These are phyloP conservation scores for Axinella damicornis DNA, from an alignment of 37 sponge, comb jelly and placozoan species.

Conservation along the genomic window DNA sequence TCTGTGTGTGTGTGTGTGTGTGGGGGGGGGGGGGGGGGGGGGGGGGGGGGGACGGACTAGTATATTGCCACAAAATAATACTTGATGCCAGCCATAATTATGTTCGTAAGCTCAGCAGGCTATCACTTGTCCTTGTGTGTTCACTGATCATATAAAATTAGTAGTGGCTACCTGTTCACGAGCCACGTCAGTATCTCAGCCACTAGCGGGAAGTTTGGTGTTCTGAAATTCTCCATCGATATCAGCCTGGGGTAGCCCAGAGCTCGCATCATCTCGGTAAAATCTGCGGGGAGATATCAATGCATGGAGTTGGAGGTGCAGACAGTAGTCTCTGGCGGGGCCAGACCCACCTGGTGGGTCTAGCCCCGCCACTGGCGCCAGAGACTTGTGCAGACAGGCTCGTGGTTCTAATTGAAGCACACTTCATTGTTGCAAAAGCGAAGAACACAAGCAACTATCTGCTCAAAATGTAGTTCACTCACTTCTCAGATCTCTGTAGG, in stretches of 20 bases:
- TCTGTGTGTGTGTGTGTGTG: conserved; percentile 30
- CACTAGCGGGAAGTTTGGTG: conserved; percentile 95
- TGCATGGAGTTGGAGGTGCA: background rate
- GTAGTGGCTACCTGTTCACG: conserved; percentile 71
- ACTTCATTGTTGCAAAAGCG: background rate
- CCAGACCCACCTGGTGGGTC: too few species aligned
- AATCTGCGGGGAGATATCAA: conserved; percentile 87
- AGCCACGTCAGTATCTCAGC: conserved; percentile 96
- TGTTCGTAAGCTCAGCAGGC: too few species aligned
- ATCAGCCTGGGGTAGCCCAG: conserved; percentile 95
- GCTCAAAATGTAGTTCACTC: conserved; percentile 26
- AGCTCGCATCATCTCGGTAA: conserved; percentile 97
- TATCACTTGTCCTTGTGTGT: background rate
- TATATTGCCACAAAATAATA: too few species aligned
- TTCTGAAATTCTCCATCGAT: conserved; percentile 97
- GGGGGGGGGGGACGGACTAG: too few species aligned
- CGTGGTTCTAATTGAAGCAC: conserved; percentile 3
- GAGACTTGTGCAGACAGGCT: too few species aligned
- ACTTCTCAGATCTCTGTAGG: conserved; percentile 93
- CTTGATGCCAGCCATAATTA: too few species aligned
- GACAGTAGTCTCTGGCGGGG: too few species aligned
- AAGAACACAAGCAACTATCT: too few species aligned
- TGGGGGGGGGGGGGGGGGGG: too few species aligned
- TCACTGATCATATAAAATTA: background rate
- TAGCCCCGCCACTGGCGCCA: too few species aligned